Evolutionary conservation across 2,113 vertebrate genomes (phyloP).

Genomic region (Zapornia atra): DNA sequence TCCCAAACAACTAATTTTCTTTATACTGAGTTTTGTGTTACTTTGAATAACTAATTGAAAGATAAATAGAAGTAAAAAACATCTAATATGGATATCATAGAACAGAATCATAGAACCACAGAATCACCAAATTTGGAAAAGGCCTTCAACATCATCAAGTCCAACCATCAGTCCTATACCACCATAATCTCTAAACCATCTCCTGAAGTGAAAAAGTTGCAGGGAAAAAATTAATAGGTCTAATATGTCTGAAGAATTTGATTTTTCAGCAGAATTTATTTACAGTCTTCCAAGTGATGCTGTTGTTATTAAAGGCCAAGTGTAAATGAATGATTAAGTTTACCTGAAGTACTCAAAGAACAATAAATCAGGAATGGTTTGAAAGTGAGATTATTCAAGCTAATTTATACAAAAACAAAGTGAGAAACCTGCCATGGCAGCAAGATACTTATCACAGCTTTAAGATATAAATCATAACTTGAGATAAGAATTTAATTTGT

Average conservation of each 20-base stretch:
- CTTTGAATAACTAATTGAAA: neutral
- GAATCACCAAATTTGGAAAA: too few relatives aligned
- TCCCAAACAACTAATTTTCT: neutral
- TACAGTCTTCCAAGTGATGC: slow-evolving; percentile 53
- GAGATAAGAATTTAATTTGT: slow-evolving; percentile 52
- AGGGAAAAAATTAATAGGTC: neutral
- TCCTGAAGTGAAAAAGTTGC: neutral
- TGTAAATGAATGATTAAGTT: slow-evolving; percentile 41
- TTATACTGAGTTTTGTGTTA: neutral
- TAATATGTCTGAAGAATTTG: slow-evolving; percentile 35
- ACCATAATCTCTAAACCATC: too few relatives aligned
- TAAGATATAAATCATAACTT: slow-evolving; percentile 67
- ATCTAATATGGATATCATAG: neutral
- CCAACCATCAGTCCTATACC: too few relatives aligned
- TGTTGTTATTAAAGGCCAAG: slow-evolving; percentile 33
- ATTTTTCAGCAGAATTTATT: slow-evolving; percentile 61
- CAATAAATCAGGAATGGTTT: slow-evolving; percentile 25
- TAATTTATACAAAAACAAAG: slow-evolving; percentile 47
- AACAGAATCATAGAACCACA: too few relatives aligned
- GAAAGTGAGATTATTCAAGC: slow-evolving; percentile 66
- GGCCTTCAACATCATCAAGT: too few relatives aligned
- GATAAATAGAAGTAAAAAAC: neutral
- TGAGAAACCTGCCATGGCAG: slow-evolving; percentile 44
- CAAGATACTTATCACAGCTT: slow-evolving; percentile 57
- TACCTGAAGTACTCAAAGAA: slow-evolving; percentile 41